Conservation (phyloP, 1,140 invertebrate species). For the Tigriopus japonicus region DNA sequence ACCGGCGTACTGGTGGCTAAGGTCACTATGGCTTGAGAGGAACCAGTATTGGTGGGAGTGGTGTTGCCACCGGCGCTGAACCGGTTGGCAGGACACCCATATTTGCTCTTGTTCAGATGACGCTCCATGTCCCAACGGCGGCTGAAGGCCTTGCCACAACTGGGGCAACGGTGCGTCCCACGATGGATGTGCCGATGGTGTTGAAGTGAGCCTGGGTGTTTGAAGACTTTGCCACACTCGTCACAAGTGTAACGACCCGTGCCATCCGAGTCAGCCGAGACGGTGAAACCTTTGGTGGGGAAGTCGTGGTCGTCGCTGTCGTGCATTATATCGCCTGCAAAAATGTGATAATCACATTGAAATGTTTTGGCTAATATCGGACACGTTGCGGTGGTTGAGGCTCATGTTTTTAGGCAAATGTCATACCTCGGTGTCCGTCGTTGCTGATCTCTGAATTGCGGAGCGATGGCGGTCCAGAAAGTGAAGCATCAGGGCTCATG, state of each 20-base stretch:
- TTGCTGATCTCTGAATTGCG: slow-evolving; percentile 2
- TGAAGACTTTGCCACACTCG: slow-evolving; percentile 21
- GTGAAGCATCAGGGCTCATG: slow-evolving; percentile 9
- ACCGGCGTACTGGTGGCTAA: no score
- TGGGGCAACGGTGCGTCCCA: slow-evolving; percentile 21
- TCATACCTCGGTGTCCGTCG: background rate
- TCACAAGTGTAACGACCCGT: slow-evolving; percentile 18
- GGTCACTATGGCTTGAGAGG: no score
- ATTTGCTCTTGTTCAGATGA: slow-evolving; percentile 20
- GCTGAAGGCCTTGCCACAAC: slow-evolving; percentile 20
- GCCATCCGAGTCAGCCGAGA: background rate
- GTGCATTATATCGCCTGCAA: background rate
- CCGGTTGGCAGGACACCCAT: slow-evolving; percentile 18
- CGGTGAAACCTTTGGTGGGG: background rate
- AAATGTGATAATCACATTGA: no score
- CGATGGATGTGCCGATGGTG: slow-evolving; percentile 21
- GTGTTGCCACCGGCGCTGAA: background rate
- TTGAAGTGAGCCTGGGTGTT: slow-evolving; percentile 21
- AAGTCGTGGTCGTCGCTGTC: background rate
- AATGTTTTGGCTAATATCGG: no score
- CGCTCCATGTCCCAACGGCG: slow-evolving; percentile 21
- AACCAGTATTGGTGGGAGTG: background rate
- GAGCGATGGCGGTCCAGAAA: background rate
- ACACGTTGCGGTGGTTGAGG: no score
- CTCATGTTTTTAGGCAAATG: no score